Conservation (phyloP, 2,113 vertebrate species). For the Urocitellus parryii region DNA sequence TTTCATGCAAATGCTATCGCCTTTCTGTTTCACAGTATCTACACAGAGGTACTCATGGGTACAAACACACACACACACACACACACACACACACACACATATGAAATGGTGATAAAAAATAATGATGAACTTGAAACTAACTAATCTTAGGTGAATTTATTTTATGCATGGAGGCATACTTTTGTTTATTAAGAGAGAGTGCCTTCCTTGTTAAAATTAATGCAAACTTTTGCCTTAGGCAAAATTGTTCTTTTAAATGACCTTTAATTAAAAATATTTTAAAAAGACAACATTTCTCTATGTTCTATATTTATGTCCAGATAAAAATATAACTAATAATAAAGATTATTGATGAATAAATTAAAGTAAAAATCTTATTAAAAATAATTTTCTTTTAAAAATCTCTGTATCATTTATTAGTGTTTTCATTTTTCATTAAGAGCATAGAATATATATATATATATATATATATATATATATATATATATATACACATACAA, state of each 20-base stretch:
- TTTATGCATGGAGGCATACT: not conserved
- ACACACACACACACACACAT: not conserved
- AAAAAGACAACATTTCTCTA: not conserved
- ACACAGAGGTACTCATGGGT: not conserved
- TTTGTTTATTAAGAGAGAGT: not conserved
- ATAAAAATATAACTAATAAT: not conserved
- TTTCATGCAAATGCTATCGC: not conserved
- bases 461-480: too few relatives aligned
- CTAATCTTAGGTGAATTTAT: not conserved
- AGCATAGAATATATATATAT: not conserved
- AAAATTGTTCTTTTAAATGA: not conserved
- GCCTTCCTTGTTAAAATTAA: constrained; percentile 2
- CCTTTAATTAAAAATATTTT: not conserved
- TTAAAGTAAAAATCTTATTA: not conserved
- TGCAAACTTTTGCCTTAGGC: not conserved
- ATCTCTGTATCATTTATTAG: not conserved
- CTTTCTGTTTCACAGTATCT: not conserved
- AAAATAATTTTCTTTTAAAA: not conserved
- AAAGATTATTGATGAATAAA: not conserved
- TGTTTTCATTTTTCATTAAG: not conserved
- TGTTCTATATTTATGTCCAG: not conserved
- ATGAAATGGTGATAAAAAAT: not conserved
- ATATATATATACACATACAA: too few relatives aligned
- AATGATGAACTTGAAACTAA: not conserved
- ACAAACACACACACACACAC: not conserved